Evolutionary conservation across 2,888 invertebrate genomes (phyloP).

Genomic region (Tolmerus cingulatus): DNA sequence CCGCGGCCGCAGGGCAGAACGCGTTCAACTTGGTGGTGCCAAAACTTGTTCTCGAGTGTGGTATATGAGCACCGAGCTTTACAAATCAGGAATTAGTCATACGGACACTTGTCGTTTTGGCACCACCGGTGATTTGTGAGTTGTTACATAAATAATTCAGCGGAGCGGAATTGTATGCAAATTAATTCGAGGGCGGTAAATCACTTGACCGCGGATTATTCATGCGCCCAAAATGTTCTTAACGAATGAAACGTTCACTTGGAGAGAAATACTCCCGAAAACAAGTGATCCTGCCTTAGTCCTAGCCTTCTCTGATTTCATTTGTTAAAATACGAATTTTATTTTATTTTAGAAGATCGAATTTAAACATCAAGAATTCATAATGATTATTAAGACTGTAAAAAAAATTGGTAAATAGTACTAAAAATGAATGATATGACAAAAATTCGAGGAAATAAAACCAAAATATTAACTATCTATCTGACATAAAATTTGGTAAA

Average conservation of each 20-base stretch:
- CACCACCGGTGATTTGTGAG: conserved; percentile 35
- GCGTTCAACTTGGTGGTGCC: neutral
- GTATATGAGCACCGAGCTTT: conserved; percentile 28
- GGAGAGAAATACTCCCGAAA: neutral
- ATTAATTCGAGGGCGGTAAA: conserved; percentile 18
- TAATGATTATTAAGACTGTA: no score
- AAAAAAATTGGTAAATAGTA: no score
- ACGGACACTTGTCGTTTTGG: conserved; percentile 36
- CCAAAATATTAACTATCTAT: no score
- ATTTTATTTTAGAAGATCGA: no score
- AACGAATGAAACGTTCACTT: neutral
- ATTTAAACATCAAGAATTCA: no score
- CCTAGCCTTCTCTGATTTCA: neutral
- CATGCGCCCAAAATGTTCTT: neutral
- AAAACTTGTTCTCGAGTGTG: conserved; percentile 15
- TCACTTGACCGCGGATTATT: conserved; percentile 3
- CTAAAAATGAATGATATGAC: no score
- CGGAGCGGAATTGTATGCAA: conserved; percentile 25
- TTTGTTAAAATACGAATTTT: neutral
- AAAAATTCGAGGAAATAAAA: no score
- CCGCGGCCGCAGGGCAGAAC: neutral
- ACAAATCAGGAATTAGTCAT: conserved; percentile 41
- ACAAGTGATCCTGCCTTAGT: neutral
- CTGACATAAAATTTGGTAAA: no score
- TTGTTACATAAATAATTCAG: conserved; percentile 39